Percentiles rank a stretch among this genome's conserved stretches.
phyloP scores from a whole-genome alignment of 2,888 invertebrate species.

The Troilus luridus region DNA sequence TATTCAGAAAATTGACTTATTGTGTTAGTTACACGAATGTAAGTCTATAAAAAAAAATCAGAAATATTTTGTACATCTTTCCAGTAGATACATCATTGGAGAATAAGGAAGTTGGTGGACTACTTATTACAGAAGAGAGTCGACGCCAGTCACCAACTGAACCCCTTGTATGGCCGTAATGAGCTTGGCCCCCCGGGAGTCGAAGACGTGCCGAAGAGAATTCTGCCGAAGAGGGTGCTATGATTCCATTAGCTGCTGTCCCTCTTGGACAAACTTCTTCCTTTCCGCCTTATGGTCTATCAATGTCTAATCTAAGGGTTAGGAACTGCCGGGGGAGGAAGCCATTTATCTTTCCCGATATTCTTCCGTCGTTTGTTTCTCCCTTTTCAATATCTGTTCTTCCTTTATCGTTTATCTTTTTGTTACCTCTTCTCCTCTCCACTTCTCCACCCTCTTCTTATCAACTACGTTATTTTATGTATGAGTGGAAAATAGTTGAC shows the following conservation, averaged over 20 bases:
- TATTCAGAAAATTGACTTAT: not conserved
- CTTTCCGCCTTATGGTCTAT: not conserved
- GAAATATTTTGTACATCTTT: not conserved
- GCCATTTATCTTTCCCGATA: not conserved
- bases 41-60: not conserved
- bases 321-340: not conserved
- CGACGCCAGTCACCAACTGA: not conserved
- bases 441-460: not conserved
- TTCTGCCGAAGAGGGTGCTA: not conserved
- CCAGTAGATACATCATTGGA: not conserved
- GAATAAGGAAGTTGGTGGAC: not conserved
- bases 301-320: not conserved
- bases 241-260: conserved; percentile 7
- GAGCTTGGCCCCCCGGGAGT: not conserved
- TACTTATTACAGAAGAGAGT: not conserved
- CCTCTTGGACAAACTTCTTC: not conserved
- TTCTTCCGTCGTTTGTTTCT: not conserved
- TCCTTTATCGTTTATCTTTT: not conserved
- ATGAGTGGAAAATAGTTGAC: too few relatives aligned
- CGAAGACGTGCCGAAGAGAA: not conserved
- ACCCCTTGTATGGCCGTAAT: not conserved
- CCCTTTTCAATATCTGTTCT: not conserved
- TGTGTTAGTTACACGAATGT: too few relatives aligned
- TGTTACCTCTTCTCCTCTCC: not conserved
- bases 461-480: not conserved